Conservation (phyloP, 1,140 invertebrate genomes). For the Sarcophaga bullata region DNA sequence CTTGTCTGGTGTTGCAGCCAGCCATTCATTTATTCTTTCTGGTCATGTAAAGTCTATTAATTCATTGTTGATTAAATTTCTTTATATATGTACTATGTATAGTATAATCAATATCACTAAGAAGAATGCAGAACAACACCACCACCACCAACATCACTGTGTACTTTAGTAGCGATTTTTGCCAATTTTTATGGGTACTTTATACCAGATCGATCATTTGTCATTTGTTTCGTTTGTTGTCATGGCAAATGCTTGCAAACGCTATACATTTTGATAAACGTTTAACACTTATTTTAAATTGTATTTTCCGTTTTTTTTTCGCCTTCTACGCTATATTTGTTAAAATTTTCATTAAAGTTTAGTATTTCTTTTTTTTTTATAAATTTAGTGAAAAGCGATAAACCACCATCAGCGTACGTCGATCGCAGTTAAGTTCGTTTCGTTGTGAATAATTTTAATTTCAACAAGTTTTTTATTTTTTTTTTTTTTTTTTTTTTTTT, state of each 20-base stretch:
- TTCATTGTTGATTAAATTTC: slow-evolving; percentile 5
- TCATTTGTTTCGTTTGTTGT: not conserved
- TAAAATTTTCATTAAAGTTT: not conserved
- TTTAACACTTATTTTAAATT: slow-evolving; percentile 11
- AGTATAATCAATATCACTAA: not conserved
- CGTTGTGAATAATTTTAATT: not conserved
- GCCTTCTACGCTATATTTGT: not conserved
- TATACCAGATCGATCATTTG: slow-evolving; percentile 1
- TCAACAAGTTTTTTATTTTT: not conserved
- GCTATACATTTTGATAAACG: not conserved
- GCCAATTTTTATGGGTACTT: not conserved
- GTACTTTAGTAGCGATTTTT: not conserved
- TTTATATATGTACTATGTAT: not conserved
- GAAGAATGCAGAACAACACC: not conserved
- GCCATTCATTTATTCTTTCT: not conserved
- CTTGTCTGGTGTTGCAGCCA: not conserved
- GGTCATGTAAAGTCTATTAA: slow-evolving; percentile 3
- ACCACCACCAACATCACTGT: not conserved
- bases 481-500: too few relatives aligned
- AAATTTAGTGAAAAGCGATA: not conserved
- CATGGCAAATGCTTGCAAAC: slow-evolving; percentile 4
- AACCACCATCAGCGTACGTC: not conserved
- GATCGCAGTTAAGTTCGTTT: not conserved
- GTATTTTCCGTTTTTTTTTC: not conserved
- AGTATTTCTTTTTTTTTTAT: not conserved